phyloP scores from a whole-genome alignment of 2,113 vertebrate genomes.

The Otolemur garnettii region DNA sequence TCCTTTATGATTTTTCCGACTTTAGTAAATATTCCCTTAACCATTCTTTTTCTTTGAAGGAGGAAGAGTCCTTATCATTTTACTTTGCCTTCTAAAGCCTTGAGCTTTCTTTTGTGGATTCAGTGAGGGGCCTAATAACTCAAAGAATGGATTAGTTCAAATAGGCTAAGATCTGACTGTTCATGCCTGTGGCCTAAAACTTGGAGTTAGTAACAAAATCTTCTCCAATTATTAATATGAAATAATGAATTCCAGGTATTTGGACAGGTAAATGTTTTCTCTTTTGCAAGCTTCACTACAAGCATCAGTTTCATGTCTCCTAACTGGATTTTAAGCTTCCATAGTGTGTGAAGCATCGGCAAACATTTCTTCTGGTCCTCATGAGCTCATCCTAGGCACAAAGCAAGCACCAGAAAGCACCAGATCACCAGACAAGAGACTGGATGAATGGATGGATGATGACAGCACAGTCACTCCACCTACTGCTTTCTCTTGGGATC shows the following conservation, averaged over 20 bases:
- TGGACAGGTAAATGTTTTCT: conserved; percentile 22
- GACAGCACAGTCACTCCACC: neutral
- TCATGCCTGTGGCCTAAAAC: conserved; percentile 11
- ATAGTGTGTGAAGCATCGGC: neutral
- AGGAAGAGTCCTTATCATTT: conserved; percentile 34
- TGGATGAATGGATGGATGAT: neutral
- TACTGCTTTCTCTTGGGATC: neutral
- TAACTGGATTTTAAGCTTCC: neutral
- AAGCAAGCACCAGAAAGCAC: neutral
- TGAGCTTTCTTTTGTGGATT: conserved; percentile 32
- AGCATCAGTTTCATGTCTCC: neutral
- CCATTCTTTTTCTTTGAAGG: neutral
- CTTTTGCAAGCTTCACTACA: neutral
- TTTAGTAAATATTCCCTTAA: conserved; percentile 26
- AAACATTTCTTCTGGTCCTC: neutral
- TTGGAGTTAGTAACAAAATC: conserved; percentile 11
- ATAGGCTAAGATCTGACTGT: neutral
- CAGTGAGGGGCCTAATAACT: conserved; percentile 29
- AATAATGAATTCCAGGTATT: neutral
- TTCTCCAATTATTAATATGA: conserved; percentile 15
- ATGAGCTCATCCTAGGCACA: neutral
- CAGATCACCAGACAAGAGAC: neutral
- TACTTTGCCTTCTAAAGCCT: conserved; percentile 32
- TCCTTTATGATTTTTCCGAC: conserved; percentile 38
- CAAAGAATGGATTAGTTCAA: conserved; percentile 32